phyloP scores from a whole-genome alignment of 2,797 vertebrate species.

The Eulemur albifrons region DNA sequence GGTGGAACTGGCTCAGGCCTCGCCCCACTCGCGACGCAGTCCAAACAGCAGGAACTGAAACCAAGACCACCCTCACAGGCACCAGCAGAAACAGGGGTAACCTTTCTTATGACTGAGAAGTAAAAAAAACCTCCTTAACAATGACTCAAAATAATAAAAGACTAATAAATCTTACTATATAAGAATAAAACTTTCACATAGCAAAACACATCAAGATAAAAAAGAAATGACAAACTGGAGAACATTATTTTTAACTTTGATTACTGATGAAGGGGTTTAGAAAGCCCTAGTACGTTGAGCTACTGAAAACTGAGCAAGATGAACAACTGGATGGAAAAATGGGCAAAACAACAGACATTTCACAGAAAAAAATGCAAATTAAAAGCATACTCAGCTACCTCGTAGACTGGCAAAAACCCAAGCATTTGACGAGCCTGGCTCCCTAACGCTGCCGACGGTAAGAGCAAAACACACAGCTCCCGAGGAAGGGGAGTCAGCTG shows the following conservation, averaged over 20 bases:
- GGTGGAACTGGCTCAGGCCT: too few species aligned
- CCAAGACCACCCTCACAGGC: background rate
- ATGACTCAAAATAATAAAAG: background rate
- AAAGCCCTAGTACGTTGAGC: background rate
- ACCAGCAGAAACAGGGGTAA: background rate
- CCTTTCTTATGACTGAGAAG: background rate
- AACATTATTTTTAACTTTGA: too few species aligned
- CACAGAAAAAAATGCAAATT: background rate
- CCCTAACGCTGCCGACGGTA: fast-evolving
- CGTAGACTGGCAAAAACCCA: background rate
- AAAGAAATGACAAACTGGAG: background rate
- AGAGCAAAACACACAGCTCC: fast-evolving
- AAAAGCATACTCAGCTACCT: background rate
- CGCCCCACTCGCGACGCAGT: fast-evolving
- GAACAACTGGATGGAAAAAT: background rate
- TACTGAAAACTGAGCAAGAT: background rate
- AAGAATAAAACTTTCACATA: background rate
- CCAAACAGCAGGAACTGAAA: background rate
- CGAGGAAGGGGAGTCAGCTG: too few species aligned
- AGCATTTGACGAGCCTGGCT: fast-evolving
- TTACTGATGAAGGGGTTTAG: background rate
- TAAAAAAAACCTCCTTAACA: background rate
- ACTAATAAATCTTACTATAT: background rate
- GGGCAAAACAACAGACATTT: background rate
- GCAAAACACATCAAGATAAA: background rate